Conservation (phyloP, 2,113 vertebrate species). For the Hemibagrus wyckioides region DNA sequence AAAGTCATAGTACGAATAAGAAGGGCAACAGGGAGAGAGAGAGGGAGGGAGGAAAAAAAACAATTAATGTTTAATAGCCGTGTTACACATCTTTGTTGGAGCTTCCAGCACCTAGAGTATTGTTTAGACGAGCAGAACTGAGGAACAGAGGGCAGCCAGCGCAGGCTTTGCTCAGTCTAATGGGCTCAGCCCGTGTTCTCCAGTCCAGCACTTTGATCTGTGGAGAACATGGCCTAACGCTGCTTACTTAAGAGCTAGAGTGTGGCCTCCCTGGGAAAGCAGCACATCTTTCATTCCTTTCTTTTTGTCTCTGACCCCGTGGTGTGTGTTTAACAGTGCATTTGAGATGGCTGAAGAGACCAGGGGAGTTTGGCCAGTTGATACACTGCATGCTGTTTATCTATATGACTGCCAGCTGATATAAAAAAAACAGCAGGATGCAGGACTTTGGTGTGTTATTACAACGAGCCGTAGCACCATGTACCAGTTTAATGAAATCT, state of each 20-base stretch:
- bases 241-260: conserved; percentile 59
- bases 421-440: neutral
- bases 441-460: neutral
- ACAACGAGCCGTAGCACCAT: neutral
- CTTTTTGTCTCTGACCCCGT: conserved; percentile 24
- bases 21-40: conserved; percentile 31
- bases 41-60: conserved; percentile 51
- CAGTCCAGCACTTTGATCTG: conserved; percentile 77
- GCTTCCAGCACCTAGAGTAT: conserved; percentile 81
- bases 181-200: conserved; percentile 80
- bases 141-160: conserved; percentile 55
- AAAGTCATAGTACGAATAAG: conserved; percentile 72
- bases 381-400: conserved; percentile 46
- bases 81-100: conserved; percentile 84
- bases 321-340: conserved; percentile 55
- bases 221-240: conserved; percentile 70
- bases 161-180: conserved; percentile 76
- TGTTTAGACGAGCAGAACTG: conserved; percentile 78
- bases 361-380: conserved; percentile 60
- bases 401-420: neutral
- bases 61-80: conserved; percentile 91
- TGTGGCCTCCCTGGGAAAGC: conserved; percentile 17
- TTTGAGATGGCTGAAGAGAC: conserved; percentile 56
- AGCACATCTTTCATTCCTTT: neutral
- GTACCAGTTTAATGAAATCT: neutral